Conservation (phyloP, 2,888 invertebrate genomes). For the Nyleta sp. region DNA sequence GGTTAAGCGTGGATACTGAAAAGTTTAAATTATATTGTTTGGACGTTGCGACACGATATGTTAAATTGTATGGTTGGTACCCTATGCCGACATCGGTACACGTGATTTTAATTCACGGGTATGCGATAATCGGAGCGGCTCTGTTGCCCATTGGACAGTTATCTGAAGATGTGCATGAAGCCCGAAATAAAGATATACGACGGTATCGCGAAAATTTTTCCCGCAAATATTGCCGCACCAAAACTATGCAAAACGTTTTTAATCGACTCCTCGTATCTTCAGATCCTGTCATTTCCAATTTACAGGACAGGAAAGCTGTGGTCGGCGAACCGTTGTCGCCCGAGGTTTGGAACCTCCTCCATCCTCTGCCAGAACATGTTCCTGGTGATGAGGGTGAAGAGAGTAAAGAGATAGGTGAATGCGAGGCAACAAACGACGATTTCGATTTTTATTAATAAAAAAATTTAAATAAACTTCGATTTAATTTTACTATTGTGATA, state of each 20-base stretch:
- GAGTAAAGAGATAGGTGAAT: neutral
- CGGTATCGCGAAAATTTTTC: conserved; percentile 44
- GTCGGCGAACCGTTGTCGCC: neutral
- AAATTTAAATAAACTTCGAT: neutral
- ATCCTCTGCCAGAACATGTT: neutral
- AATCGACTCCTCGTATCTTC: conserved; percentile 34
- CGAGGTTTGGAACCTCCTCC: neutral
- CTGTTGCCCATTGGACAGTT: conserved; percentile 41
- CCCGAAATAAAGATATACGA: conserved; percentile 49
- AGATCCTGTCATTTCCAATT: conserved; percentile 32
- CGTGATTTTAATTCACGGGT: conserved; percentile 65
- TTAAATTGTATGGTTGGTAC: conserved; percentile 48
- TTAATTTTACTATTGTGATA: too few species aligned
- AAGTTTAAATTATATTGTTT: conserved; percentile 26
- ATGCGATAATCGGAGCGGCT: conserved; percentile 44
- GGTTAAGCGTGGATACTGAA: conserved; percentile 16
- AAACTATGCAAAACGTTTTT: conserved; percentile 56
- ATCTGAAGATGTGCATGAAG: conserved; percentile 56
- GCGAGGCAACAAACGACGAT: neutral
- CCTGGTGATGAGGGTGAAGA: neutral
- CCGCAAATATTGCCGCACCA: conserved; percentile 41
- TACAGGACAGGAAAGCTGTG: neutral
- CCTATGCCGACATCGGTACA: conserved; percentile 64
- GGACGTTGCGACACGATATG: conserved; percentile 9
- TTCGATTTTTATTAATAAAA: conserved; percentile 7